phyloP scores from a whole-genome alignment of 2,797 vertebrate genomes.

The Selene dorsalis region DNA sequence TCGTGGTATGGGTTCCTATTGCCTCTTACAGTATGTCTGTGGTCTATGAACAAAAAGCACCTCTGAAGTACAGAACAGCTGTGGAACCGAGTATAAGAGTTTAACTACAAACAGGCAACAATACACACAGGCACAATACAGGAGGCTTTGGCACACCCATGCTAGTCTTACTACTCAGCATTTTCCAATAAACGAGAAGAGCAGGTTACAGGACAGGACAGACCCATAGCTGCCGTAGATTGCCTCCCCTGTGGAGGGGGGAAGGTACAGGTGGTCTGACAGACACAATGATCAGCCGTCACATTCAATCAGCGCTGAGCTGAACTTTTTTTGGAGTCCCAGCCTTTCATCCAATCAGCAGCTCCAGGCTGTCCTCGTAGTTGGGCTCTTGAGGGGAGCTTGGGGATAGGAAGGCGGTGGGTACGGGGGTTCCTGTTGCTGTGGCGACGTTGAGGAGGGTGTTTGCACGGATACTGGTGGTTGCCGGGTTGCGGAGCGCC shows the following conservation, averaged over 20 bases:
- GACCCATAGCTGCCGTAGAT: constrained; percentile 93
- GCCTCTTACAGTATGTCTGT: constrained; percentile 74
- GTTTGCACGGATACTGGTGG: constrained; percentile 90
- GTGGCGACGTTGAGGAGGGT: constrained; percentile 93
- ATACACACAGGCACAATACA: constrained; percentile 82
- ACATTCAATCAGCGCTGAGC: constrained; percentile 77
- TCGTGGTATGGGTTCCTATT: constrained; percentile 72
- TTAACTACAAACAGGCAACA: constrained; percentile 73
- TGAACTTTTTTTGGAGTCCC: constrained; percentile 54
- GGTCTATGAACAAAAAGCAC: constrained; percentile 67
- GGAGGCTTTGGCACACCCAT: constrained; percentile 84
- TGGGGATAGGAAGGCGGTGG: constrained; percentile 94
- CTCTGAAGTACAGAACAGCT: constrained; percentile 70
- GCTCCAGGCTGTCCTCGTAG: constrained; percentile 96
- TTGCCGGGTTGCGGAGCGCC: constrained; percentile 88
- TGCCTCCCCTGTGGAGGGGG: constrained; percentile 53
- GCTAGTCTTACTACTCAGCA: constrained; percentile 78
- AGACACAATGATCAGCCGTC: constrained; percentile 68
- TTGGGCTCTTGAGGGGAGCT: constrained; percentile 92
- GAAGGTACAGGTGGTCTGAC: constrained; percentile 66
- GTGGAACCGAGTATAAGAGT: constrained; percentile 68
- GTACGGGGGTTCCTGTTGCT: constrained; percentile 82
- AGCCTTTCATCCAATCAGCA: constrained; percentile 86
- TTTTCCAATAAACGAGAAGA: constrained; percentile 77
- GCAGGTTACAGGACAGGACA: constrained; percentile 84